phyloP scores from a whole-genome alignment of 2,888 invertebrate genomes.

The Isotomurus palustris region DNA sequence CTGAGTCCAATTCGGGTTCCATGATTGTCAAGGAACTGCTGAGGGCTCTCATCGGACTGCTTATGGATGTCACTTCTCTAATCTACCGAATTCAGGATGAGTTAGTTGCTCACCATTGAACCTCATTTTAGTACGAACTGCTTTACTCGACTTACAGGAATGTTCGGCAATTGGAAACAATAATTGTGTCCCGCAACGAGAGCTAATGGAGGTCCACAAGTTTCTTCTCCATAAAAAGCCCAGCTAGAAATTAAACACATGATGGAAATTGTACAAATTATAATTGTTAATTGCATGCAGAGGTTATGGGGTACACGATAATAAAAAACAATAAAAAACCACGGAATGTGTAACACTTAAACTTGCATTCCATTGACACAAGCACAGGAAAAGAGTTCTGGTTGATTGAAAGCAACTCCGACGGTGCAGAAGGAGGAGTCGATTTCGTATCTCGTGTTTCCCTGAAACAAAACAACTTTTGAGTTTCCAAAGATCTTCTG shows the following conservation, averaged over 20 bases:
- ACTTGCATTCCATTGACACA: constrained; percentile 29
- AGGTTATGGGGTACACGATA: too few species aligned
- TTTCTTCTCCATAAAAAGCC: constrained; percentile 21
- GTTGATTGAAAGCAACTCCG: constrained; percentile 11
- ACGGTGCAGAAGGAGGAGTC: background rate
- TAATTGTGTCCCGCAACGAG: constrained; percentile 22
- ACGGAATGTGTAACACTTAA: background rate
- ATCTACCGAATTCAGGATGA: too few species aligned
- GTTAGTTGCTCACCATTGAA: too few species aligned
- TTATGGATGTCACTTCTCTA: constrained; percentile 7
- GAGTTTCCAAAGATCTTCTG: constrained; percentile 1
- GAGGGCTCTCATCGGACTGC: constrained; percentile 20
- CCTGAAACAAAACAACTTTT: background rate
- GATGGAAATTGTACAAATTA: too few species aligned
- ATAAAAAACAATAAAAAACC: constrained; percentile 2
- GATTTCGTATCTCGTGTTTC: background rate
- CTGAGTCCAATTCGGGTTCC: constrained; percentile 16
- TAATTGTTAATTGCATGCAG: too few species aligned
- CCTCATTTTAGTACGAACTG: too few species aligned
- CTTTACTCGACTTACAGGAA: constrained; percentile 8
- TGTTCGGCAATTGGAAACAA: constrained; percentile 25
- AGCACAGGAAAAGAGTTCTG: constrained; percentile 24
- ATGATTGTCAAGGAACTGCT: constrained; percentile 20
- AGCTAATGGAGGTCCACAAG: constrained; percentile 19
- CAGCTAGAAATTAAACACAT: too few species aligned